Percentiles rank a stretch among this genome's conserved stretches.
These are phyloP conservation scores for Dipodomys stephensi DNA, from an alignment of 2,113 vertebrate genomes.

Conservation along the genomic window DNA sequence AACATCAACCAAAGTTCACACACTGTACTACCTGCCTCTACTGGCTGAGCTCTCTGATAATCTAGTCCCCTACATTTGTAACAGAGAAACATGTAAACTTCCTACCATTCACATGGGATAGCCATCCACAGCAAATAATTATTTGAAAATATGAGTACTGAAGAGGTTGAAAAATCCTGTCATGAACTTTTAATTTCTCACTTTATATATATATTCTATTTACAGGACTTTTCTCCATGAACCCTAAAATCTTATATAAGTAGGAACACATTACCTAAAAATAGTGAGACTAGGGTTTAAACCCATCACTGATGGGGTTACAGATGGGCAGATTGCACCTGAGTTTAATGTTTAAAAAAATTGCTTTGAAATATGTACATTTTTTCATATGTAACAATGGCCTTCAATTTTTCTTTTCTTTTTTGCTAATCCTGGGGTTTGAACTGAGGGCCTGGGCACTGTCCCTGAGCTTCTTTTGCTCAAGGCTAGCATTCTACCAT, in stretches of 20 bases:
- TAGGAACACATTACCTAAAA: not conserved
- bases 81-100: not conserved
- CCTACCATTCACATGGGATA: slow-evolving; percentile 15
- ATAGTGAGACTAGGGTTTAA: not conserved
- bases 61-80: not conserved
- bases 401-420: too few species aligned
- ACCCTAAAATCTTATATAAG: slow-evolving; percentile 31
- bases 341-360: not conserved
- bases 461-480: too few species aligned
- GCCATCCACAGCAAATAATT: not conserved
- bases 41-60: too few species aligned
- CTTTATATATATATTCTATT: not conserved
- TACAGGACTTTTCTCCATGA: not conserved
- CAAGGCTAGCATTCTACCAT: too few species aligned
- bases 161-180: not conserved
- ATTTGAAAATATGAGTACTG: not conserved
- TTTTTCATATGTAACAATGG: not conserved
- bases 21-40: not conserved
- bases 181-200: not conserved
- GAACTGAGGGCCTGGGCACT: too few species aligned
- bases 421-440: too few species aligned
- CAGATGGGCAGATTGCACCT: too few species aligned
- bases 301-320: not conserved
- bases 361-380: not conserved
- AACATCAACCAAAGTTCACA: slow-evolving; percentile 4